Base-by-base conservation (phyloP, 2,888 invertebrate genomes). In the Eupithecia exiguata region DNA sequence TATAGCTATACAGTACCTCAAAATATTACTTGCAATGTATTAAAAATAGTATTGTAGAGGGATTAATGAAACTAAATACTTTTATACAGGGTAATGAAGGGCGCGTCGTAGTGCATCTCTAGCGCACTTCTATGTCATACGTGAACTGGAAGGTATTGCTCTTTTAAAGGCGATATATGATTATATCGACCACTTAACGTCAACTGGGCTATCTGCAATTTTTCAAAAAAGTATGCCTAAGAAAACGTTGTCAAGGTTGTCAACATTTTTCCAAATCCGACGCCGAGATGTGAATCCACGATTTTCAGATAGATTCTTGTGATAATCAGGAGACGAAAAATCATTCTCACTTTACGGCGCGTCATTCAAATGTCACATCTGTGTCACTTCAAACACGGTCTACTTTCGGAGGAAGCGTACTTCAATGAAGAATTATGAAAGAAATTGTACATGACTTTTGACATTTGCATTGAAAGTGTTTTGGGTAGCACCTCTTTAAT, bases 301-400 rank as follows among this genome's bases (percentile, higher is more conserved):
- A 25, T 12, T 7, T 65, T n/a, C 38, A 65, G 36, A 16, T 25
- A 5, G 40, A 66, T 66, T 66, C 40, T 66, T 12, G 5, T 4
- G 36, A n/a, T 43, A 66, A 38, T 25, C 38, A 66, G 66, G 66
- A 40, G 40, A 43, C 65, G 36, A 30, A 25, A 63, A 35, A 66
- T 43, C 67, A 43, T 53, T 65, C 53, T 58, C 21, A 72, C 68
- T 70, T 70, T 61, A 68, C 40, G 74, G 53, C 73, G 61, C 77
- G 79, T 79, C 79, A 77, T 74, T 78, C 76, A 79, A 76, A 73
- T 66, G 78, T 78, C 79, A 73, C 71, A 74, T 70, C 40, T 66
- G 21, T 66, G 79, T 75, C 76, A 77, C 77, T 78, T 69, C 76
- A 79, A 78, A 78, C 77, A 73, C 46, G 5, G 75, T 71, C 74